These are phyloP conservation scores for Prionace glauca DNA, from an alignment of 2,797 vertebrate genomes.

Conservation along the genomic window DNA sequence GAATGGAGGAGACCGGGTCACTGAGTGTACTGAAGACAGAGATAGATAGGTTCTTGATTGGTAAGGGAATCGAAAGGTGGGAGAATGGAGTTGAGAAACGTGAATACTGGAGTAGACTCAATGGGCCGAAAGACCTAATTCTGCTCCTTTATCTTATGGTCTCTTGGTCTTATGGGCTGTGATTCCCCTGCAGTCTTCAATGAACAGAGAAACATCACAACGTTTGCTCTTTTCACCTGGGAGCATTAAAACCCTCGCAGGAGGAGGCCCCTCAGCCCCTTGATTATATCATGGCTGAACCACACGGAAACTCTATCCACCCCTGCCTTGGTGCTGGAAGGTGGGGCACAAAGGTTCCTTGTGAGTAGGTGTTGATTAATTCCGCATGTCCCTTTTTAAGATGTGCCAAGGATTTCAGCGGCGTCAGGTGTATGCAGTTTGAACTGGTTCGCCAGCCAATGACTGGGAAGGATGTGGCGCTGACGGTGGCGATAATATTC, in stretches of 20 bases:
- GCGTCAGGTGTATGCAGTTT: slow-evolving; percentile 58
- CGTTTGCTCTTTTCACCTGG: background rate
- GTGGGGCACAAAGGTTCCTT: background rate
- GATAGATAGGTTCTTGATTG: too few relatives aligned
- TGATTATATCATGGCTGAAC: background rate
- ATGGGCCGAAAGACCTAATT: too few relatives aligned
- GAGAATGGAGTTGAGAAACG: too few relatives aligned
- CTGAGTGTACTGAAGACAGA: too few relatives aligned
- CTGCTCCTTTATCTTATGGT: too few relatives aligned
- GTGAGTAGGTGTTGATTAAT: background rate
- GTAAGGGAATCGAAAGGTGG: too few relatives aligned
- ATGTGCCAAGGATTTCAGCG: slow-evolving; percentile 59
- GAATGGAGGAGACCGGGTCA: too few relatives aligned
- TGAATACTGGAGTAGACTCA: too few relatives aligned
- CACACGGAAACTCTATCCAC: background rate
- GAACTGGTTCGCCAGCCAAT: slow-evolving; percentile 54
- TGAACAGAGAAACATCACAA: background rate
- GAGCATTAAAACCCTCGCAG: background rate
- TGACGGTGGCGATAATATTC: slow-evolving; percentile 54
- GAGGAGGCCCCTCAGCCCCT: background rate
- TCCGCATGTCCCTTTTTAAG: slow-evolving; percentile 43
- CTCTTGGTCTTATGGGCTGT: background rate
- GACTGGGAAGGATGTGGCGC: slow-evolving; percentile 58
- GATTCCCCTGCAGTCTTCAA: background rate
- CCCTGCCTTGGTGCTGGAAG: background rate